Base-by-base conservation (phyloP, 2,888 invertebrate species). In the Leptinotarsa haldemani region DNA sequence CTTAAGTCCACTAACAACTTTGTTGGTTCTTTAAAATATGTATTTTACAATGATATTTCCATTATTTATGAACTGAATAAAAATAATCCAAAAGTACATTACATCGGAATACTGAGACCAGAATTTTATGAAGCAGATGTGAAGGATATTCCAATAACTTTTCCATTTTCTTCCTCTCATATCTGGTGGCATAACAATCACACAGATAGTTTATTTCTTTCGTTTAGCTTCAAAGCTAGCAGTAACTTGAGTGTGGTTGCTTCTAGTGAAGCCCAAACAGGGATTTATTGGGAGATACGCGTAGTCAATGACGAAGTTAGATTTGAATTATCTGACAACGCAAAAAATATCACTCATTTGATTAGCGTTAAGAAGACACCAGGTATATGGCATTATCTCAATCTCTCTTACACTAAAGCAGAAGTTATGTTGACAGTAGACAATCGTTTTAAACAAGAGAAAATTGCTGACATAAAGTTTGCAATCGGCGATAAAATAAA, bases 11-110 rank as follows among this genome's bases (percentile, higher is more conserved):
- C 83, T 46, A 88, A 88, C 78, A 87, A 87, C 95, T 80, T 92
- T 92, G 83, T 96, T 93, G 73, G 98, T 30, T 95, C 95, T 81
- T 86, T 98, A 52, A 96, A 96, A 85, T 96, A 96, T 86, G 95
- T 97, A 65, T 97, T 95, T 86, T 97, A 96, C 88, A 97, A 97
- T 86, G 96, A 97, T 84, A 93, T 96, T 47, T 96, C 96, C 0
- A 95, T 98, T 79, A 89, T 98, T 76, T 96, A 97, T 85, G 96
- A 96, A 84, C 87, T 97, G 76, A 93, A 95, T 81, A 93, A 93
- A 81, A 93, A 93, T 79, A 95, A 95, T 86, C 95, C 95, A 30
- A 95, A 96, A 89, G 95, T 85, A 1, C 88, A 88, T 77, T 88
- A 88, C 73, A 87, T 88, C 46, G 88, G 88, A 2, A 87, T 95